Evolutionary conservation across 30 jellyfish, hydroid and myxozoan species (phyloP).

Genomic region (Turritopsis rubra): DNA sequence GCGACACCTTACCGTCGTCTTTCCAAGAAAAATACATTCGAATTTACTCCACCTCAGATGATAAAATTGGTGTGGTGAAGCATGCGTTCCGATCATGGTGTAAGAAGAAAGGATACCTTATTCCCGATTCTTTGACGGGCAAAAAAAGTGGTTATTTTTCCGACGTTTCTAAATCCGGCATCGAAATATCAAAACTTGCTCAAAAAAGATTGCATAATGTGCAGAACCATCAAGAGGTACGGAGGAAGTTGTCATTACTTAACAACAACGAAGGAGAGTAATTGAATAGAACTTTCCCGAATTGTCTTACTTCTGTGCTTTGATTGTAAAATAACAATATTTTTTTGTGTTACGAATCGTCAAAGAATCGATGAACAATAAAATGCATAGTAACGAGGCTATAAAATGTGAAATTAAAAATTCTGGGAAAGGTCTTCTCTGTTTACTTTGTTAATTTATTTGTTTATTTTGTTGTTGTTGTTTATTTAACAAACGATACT

Average conservation of each 20-base stretch:
- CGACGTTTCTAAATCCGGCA: constrained; percentile 17
- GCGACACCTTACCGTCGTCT: constrained; percentile 50
- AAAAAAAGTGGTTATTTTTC: constrained; percentile 59
- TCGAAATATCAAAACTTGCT: neutral
- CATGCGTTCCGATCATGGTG: constrained; percentile 49
- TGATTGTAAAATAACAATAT: no score
- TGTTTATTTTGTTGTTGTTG: no score
- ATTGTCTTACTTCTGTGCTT: no score
- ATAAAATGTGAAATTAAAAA: no score
- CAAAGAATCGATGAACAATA: no score
- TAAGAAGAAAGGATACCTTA: constrained; percentile 22
- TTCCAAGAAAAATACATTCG: constrained; percentile 56
- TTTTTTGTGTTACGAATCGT: no score
- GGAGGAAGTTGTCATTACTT: neutral
- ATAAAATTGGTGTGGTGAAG: constrained; percentile 28
- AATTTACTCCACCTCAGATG: constrained; percentile 43
- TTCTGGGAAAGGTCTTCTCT: no score
- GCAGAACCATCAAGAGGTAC: neutral
- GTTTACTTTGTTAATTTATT: no score
- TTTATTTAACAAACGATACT: no score
- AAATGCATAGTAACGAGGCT: no score
- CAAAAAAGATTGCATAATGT: neutral
- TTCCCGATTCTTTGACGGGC: constrained; percentile 47
- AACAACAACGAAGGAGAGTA: neutral
- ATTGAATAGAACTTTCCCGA: no score